Percentiles rank a stretch among this genome's conserved stretches.
phyloP scores from a whole-genome alignment of 2,113 vertebrate species.

The Chrysemys picta region DNA sequence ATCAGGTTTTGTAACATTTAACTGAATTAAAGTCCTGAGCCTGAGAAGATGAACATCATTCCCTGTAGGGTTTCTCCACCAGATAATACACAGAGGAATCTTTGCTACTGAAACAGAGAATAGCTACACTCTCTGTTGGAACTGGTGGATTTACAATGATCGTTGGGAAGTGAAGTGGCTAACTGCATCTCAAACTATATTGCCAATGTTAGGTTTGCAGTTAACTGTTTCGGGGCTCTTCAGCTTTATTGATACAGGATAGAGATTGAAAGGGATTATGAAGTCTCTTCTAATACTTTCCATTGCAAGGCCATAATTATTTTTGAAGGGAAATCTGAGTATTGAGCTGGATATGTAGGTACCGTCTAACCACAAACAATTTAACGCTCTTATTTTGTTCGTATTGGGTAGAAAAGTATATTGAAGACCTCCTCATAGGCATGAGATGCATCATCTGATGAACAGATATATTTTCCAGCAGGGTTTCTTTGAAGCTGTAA shows the following conservation, averaged over 20 bases:
- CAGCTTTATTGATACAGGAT: neutral
- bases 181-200: neutral
- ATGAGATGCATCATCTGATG: neutral
- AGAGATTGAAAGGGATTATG: neutral
- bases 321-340: neutral
- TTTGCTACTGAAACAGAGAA: neutral
- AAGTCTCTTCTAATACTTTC: neutral
- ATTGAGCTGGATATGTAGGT: neutral
- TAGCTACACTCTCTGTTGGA: rapidly evolving
- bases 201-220: neutral
- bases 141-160: neutral
- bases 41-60: neutral
- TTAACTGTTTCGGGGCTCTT: neutral
- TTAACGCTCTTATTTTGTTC: neutral
- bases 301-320: neutral
- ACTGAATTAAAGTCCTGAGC: neutral
- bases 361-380: neutral
- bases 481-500: neutral
- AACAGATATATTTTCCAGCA: neutral
- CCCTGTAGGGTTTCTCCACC: neutral
- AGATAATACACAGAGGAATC: neutral
- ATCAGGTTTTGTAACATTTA: neutral
- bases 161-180: neutral
- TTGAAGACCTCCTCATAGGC: neutral
- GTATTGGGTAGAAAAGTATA: neutral